Conservation (phyloP, 2,113 vertebrate genomes). For the Cyphomyrus discorhynchus region DNA sequence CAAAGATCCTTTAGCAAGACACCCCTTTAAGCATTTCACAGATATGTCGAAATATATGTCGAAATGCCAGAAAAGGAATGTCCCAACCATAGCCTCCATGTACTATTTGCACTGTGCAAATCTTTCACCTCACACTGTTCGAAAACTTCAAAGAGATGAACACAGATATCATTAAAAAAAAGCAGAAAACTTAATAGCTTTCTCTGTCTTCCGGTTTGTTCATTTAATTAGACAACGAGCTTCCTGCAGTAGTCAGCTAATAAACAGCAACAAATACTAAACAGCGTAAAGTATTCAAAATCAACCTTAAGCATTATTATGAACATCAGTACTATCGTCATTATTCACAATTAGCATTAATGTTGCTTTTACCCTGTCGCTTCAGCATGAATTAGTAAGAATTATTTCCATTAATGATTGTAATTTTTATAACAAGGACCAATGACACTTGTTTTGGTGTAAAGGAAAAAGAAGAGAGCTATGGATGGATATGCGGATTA, state of each 20-base stretch:
- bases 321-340: conserved; percentile 62
- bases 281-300: conserved; percentile 57
- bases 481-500: conserved; percentile 42
- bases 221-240: conserved; percentile 36
- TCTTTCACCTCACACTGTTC: conserved; percentile 63
- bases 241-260: conserved; percentile 57
- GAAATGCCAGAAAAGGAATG: conserved; percentile 27
- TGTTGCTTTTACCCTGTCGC: conserved; percentile 69
- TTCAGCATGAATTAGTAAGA: conserved; percentile 49
- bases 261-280: conserved; percentile 64
- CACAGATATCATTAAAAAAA: conserved; percentile 49
- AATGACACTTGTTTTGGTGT: conserved; percentile 55
- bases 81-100: conserved; percentile 36
- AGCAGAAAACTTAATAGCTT: conserved; percentile 37
- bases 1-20: not conserved
- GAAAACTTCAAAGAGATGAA: conserved; percentile 47
- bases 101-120: conserved; percentile 55
- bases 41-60: conserved; percentile 38
- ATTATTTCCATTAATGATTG: conserved; percentile 62
- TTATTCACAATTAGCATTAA: conserved; percentile 60
- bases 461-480: conserved; percentile 45
- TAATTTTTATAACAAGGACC: conserved; percentile 49
- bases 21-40: not conserved
- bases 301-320: conserved; percentile 63
- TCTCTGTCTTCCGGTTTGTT: conserved; percentile 18